These are phyloP conservation scores for Opisthocomus hoazin DNA, from an alignment of 2,113 vertebrate genomes.

Conservation along the genomic window DNA sequence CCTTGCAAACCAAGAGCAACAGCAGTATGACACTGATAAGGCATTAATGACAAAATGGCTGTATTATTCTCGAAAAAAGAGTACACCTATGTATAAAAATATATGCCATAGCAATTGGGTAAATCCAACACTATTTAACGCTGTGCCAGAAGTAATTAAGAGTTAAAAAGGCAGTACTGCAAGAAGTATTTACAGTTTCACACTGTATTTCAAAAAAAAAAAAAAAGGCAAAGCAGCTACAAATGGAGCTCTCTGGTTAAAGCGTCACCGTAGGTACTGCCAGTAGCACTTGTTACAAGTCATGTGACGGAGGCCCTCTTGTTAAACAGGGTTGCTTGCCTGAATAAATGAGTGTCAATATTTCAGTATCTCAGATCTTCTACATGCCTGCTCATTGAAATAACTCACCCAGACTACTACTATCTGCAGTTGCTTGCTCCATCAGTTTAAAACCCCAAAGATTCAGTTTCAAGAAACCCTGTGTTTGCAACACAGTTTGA, in stretches of 20 bases:
- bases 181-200: slow-evolving; percentile 55
- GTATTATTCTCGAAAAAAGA: slow-evolving; percentile 50
- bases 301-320: neutral
- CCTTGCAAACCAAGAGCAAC: slow-evolving; percentile 39
- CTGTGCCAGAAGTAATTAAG: slow-evolving; percentile 48
- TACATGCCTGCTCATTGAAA: neutral
- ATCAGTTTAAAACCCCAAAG: neutral
- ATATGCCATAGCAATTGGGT: slow-evolving; percentile 48
- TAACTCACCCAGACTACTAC: neutral
- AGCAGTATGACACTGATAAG: slow-evolving; percentile 57
- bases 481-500: neutral
- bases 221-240: slow-evolving; percentile 32
- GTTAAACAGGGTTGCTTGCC: neutral
- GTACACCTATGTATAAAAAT: slow-evolving; percentile 64
- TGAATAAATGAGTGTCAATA: neutral
- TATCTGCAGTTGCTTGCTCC: neutral
- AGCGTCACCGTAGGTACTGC: slow-evolving; percentile 16
- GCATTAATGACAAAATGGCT: slow-evolving; percentile 61
- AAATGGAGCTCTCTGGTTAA: slow-evolving; percentile 13
- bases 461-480: neutral
- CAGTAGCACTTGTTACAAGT: neutral
- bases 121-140: slow-evolving; percentile 57
- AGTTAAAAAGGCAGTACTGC: slow-evolving; percentile 59
- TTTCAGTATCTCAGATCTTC: neutral
- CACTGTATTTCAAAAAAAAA: slow-evolving; percentile 19